A percentile compares a stretch with the other conserved stretches of the same genome.
Conservation (phyloP, 2,888 invertebrate genomes). For the Leptopterna dolabrata region DNA sequence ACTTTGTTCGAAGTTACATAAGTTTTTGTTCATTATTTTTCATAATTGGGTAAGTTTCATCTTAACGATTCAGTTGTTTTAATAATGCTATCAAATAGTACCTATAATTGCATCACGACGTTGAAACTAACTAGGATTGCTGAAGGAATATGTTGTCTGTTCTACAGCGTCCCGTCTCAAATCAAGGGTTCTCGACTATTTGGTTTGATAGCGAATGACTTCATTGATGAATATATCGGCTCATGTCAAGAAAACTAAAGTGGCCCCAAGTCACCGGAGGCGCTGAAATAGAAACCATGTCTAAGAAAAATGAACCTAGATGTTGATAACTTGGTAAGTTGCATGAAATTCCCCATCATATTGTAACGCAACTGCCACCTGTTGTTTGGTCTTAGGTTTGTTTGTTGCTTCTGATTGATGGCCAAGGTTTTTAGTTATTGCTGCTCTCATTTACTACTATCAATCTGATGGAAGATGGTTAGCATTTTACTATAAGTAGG, state of each 20-base stretch:
- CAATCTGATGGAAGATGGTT: too few relatives aligned
- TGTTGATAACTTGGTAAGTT: slow-evolving; percentile 63
- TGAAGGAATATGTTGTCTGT: background rate
- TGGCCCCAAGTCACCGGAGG: slow-evolving; percentile 33
- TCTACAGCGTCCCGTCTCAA: background rate
- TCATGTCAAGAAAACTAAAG: slow-evolving; percentile 32
- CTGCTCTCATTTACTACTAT: too few relatives aligned
- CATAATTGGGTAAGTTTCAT: slow-evolving; percentile 1
- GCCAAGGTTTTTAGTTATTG: too few relatives aligned
- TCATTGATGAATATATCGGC: background rate
- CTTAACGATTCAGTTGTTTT: background rate
- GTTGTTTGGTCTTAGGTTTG: background rate
- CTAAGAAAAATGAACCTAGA: slow-evolving; percentile 63
- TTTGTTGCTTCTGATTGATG: background rate
- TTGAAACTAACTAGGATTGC: background rate
- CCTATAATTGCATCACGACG: too few relatives aligned
- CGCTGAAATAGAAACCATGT: slow-evolving; percentile 58
- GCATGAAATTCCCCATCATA: background rate
- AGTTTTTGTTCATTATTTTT: slow-evolving; percentile 38
- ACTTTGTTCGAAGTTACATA: slow-evolving; percentile 57
- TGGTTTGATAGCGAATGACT: background rate
- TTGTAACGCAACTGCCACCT: background rate
- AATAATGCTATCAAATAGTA: background rate
- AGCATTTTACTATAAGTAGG: too few relatives aligned
- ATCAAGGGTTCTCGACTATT: background rate